phyloP scores from a whole-genome alignment of 2,797 vertebrate species.

The Margarornis squamiger region DNA sequence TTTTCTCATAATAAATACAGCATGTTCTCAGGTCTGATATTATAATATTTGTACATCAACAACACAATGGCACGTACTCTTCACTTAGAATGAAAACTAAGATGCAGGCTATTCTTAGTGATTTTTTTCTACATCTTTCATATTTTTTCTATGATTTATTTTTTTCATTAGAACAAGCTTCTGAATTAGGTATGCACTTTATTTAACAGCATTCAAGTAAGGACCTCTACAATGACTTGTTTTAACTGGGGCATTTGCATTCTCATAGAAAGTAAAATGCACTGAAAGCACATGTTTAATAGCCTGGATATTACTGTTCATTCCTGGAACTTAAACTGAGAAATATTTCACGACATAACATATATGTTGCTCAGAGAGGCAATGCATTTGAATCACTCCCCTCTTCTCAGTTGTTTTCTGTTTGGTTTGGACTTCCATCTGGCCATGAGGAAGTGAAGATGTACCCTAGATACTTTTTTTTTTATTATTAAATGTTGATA shows the following conservation, averaged over 20 bases:
- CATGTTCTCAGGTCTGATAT: background rate
- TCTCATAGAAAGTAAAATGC: background rate
- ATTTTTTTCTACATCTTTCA: background rate
- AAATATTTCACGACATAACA: background rate
- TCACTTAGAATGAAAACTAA: background rate
- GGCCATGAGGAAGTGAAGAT: background rate
- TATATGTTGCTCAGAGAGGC: background rate
- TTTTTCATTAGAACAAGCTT: background rate
- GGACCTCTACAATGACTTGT: background rate
- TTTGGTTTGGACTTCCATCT: background rate
- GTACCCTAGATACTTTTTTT: background rate
- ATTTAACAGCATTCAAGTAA: background rate
- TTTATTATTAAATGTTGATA: slow-evolving; percentile 47
- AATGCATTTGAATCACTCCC: background rate
- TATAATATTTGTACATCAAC: background rate
- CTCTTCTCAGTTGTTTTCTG: background rate
- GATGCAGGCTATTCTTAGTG: background rate
- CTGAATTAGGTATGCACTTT: background rate
- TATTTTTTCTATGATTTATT: background rate
- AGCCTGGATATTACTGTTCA: background rate
- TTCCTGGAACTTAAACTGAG: background rate
- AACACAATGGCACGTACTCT: background rate
- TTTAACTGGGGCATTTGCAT: background rate
- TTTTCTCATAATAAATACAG: background rate
- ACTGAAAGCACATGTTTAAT: background rate